A percentile compares a stretch with the other conserved stretches of the same genome.
These are phyloP conservation scores for Bergia puertoricense DNA, from an alignment of 92 coral and sea anemone genomes.

Conservation along the genomic window DNA sequence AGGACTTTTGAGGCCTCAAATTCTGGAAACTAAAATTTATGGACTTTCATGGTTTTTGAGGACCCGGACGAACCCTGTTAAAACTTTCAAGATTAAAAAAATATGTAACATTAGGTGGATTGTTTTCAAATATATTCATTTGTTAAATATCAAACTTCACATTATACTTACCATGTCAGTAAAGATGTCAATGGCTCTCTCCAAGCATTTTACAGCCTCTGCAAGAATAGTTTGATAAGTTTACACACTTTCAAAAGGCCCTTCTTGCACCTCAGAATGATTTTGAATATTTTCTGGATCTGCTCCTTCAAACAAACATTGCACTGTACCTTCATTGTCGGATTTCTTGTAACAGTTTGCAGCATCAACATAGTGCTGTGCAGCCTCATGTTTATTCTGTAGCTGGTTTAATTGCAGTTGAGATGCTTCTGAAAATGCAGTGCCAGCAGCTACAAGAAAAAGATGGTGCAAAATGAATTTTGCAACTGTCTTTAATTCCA, in stretches of 20 bases:
- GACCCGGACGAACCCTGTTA: too few species aligned
- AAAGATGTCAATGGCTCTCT: slow-evolving; percentile 88
- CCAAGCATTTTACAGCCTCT: slow-evolving; percentile 92
- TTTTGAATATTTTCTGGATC: background rate
- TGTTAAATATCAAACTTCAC: background rate
- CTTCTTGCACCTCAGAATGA: background rate
- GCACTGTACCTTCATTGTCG: slow-evolving; percentile 84
- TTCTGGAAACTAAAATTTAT: too few species aligned
- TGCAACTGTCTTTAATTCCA: too few species aligned
- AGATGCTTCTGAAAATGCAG: slow-evolving; percentile 92
- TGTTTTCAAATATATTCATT: background rate
- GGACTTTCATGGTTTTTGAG: too few species aligned
- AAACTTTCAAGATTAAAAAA: too few species aligned
- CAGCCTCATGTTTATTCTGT: slow-evolving; percentile 95
- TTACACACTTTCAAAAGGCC: background rate
- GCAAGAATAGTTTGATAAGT: slow-evolving; percentile 29
- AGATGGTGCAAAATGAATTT: background rate
- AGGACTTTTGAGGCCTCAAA: too few species aligned
- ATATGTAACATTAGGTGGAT: background rate
- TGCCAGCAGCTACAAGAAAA: slow-evolving; percentile 83
- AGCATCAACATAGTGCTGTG: slow-evolving; percentile 93
- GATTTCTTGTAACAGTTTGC: slow-evolving; percentile 95
- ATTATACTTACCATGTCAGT: slow-evolving; percentile 87
- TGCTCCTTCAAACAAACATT: background rate
- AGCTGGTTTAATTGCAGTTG: slow-evolving; percentile 78